Base-by-base conservation (phyloP, 1,140 invertebrate species). In the Monochamus saltuarius region DNA sequence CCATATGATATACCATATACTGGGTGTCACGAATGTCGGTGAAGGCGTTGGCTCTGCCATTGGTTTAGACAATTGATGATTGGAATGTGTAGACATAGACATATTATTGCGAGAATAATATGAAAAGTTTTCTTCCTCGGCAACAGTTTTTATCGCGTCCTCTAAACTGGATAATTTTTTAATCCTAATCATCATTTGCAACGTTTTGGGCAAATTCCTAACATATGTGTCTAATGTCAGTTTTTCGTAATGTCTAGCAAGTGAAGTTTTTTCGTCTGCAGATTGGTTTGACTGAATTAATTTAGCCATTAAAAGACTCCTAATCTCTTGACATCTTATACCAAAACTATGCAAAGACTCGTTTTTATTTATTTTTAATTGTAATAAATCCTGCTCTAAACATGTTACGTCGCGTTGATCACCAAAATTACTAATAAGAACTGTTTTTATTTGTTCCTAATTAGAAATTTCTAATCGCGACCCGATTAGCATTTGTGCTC, bases 391-490 rank as follows among this genome's bases (percentile, higher is more conserved):
- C 55, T 67, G 59, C 22, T 61, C 50, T 42, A 69, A 39, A 53
- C 67, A 69, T 56, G 64, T 62, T 38, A 62, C 22, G 16, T 60
- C 61, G 47, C 64, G 45, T 59, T 69, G 67, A 57, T 66, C 58
- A 11, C 58, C 22, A 45, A 66, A 64, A 49, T 39, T 66, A n/a
- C 61, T 19, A 36, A 39, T 51, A 36, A 68, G 22, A 1, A 38
- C 50, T n/a, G 56, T 14, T 59, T 67, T 67, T 22, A 67, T 61
- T 11, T 17, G 6, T 10, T n/a, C 19, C 62, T 65, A 69, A 13
- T 14, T 56, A 40, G 59, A 62, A 61, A 69, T 59, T 58, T 67
- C 67, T 17, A 38, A 37, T 64, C 64, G 22, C 9, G 50, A 56
- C 35, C 46, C 47, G 49, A 68, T 66, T 59, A 68, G 52, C 22